Conservation (phyloP, 2,888 invertebrate genomes). For the Leucania comma region DNA sequence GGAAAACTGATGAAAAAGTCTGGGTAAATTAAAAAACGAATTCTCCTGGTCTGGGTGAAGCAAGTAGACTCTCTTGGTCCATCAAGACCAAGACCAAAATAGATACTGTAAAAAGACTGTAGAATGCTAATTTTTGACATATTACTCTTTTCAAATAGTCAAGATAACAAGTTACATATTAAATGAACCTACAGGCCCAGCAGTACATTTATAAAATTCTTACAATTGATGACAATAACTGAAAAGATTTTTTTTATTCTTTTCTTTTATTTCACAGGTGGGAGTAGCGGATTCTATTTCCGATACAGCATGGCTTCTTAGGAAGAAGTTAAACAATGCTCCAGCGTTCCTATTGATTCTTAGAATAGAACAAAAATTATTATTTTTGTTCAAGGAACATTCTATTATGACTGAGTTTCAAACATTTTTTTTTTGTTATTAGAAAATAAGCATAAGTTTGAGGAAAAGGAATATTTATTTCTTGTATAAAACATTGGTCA, state of each 20-base stretch:
- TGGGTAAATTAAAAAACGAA: no score
- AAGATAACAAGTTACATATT: not conserved
- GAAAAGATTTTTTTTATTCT: not conserved
- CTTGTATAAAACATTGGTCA: not conserved
- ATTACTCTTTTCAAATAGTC: no score
- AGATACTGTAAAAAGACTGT: no score
- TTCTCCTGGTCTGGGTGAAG: no score
- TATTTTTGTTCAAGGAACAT: no score
- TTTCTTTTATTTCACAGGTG: slow-evolving; percentile 14
- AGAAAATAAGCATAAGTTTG: not conserved
- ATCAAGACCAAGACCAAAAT: no score
- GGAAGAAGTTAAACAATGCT: slow-evolving; percentile 7
- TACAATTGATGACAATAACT: not conserved
- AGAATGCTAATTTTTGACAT: no score
- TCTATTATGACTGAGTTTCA: not conserved
- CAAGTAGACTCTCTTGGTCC: no score
- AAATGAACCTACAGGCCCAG: no score
- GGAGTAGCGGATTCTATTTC: slow-evolving; percentile 1
- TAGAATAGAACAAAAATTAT: not conserved
- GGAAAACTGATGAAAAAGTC: no score
- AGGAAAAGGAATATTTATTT: not conserved
- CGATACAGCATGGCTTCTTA: slow-evolving; percentile 11
- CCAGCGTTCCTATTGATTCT: slow-evolving; percentile 1
- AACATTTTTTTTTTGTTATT: not conserved
- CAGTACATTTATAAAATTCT: not conserved